A percentile compares a stretch with the other conserved stretches of the same genome.
Conservation (phyloP, 2,113 vertebrate genomes). For the Rhegmatorhina hoffmannsi region DNA sequence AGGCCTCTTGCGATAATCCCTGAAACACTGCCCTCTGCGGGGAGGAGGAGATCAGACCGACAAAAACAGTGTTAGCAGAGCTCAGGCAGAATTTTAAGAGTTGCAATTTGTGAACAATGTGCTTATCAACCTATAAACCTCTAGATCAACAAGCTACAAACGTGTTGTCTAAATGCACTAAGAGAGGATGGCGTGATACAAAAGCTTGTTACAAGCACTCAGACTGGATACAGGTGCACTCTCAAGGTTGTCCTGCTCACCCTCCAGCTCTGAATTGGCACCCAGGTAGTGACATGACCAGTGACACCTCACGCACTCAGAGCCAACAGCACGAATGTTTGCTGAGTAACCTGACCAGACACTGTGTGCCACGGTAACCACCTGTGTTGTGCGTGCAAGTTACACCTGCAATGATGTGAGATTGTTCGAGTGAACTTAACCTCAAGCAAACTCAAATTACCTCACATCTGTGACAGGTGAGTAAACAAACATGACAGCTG, state of each 20-base stretch:
- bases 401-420: rapidly evolving
- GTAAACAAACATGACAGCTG: neutral
- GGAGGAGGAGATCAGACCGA: constrained; percentile 18
- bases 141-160: neutral
- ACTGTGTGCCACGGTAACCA: neutral
- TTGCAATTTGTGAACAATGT: rapidly evolving
- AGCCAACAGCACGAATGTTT: neutral
- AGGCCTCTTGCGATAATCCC: constrained; percentile 95
- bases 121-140: neutral
- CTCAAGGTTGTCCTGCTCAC: neutral
- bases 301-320: neutral
- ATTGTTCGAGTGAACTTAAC: neutral
- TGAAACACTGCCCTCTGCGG: constrained; percentile 95
- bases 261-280: neutral
- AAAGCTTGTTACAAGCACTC: neutral
- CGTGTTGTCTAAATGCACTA: rapidly evolving
- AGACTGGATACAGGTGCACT: neutral
- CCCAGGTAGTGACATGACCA: rapidly evolving
- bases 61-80: neutral
- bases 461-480: neutral
- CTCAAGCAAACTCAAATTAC: neutral
- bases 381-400: neutral
- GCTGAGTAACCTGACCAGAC: neutral
- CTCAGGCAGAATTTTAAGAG: neutral
- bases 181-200: neutral